Evolutionary conservation across 2,113 vertebrate genomes (phyloP), one percentile per base, ranked within the genome.

Genomic region (Bubo bubo): DNA sequence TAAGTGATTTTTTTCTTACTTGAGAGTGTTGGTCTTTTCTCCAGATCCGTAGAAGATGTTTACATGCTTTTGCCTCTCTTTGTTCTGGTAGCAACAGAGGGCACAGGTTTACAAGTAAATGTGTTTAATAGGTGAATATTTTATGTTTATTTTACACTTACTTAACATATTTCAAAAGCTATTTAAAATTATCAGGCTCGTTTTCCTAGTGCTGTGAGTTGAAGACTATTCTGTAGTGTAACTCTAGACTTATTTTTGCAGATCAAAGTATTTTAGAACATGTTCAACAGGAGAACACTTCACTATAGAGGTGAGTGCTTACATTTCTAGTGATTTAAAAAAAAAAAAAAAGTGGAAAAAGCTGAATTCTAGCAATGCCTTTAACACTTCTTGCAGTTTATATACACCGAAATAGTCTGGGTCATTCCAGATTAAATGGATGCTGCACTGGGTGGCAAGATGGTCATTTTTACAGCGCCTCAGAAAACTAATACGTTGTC

Each of bases 221-320:
- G 30, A 58, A 62, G 20, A 32, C 41, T 84, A 3, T 88, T 86
- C 56, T 34, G 32, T 45, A 66, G 34, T 80, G 47, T 95, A 88
- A 97, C 76, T 49, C 12, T 45, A 39, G 64, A 14, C 89, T 96
- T 97, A 30, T 91, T 94, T 97, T 97, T 96, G n/a, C 89, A 99
- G 98, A 91, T 99, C 98, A 17, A 98, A 98, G 84, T 99, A 99
- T 96, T 99, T 99, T 77, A 98, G 98, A 94, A 98, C 98, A 8
- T 98, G 97, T 88, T 95, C 98, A 60, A 98, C 98, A 88, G 98
- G 98, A 91, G 98, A 98, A 92, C 98, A 99, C 77, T 97, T 98
- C 95, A 99, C 98, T 64, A 98, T 99, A 98, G 98, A 99, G 98
- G 98, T 98, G 73, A 98, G 98, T 86, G 37, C 66, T 72, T 76